phyloP scores from a whole-genome alignment of 1,140 invertebrate species.

The Portunus trituberculatus region DNA sequence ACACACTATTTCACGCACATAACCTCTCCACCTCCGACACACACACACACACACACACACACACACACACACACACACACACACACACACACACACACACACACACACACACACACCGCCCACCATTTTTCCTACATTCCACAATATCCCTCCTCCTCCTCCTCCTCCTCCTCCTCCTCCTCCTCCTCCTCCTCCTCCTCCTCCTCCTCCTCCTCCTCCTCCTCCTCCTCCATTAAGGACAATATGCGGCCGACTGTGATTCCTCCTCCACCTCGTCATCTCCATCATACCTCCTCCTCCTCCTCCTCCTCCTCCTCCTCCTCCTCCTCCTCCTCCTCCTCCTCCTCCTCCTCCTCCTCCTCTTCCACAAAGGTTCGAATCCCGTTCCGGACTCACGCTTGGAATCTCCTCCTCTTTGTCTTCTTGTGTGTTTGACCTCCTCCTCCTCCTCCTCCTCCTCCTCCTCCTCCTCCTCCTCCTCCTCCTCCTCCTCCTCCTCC shows the following conservation, averaged over 20 bases:
- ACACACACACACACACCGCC: background rate
- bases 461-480: too few relatives aligned
- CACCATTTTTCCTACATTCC: background rate
- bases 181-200: constrained; percentile 46
- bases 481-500: background rate
- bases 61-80: background rate
- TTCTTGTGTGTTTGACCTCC: background rate
- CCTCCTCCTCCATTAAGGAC: background rate
- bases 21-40: background rate
- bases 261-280: constrained; percentile 2
- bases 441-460: background rate
- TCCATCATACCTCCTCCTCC: background rate
- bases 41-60: background rate
- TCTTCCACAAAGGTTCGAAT: background rate
- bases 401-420: background rate
- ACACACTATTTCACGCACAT: background rate
- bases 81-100: background rate
- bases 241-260: background rate
- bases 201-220: constrained; percentile 46
- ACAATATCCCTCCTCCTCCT: too few relatives aligned
- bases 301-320: background rate
- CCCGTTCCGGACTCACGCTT: background rate
- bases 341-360: constrained; percentile 46
- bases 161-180: constrained; percentile 1
- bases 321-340: constrained; percentile 43